These are phyloP conservation scores for Helicolenus hilgendorfi DNA, from an alignment of 2,797 vertebrate species.

Conservation along the genomic window DNA sequence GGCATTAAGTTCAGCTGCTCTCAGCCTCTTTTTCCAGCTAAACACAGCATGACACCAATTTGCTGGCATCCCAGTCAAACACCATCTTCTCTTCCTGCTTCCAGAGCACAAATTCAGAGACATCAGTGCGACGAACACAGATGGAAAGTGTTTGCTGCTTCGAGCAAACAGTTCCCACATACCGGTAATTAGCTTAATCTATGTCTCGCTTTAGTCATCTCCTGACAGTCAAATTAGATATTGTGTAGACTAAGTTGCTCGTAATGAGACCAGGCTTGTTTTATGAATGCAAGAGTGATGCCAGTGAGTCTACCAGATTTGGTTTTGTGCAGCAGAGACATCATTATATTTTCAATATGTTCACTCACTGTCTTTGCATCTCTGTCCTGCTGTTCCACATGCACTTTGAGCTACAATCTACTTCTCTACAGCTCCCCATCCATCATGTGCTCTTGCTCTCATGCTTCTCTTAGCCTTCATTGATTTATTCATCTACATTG, in stretches of 20 bases:
- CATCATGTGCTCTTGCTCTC: conserved; percentile 36
- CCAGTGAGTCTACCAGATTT: conserved; percentile 30
- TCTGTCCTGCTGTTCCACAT: conserved; percentile 12
- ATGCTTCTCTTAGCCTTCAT: conserved; percentile 52
- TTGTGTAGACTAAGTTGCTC: conserved; percentile 16
- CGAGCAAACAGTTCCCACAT: conserved; percentile 57
- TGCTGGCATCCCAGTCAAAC: conserved; percentile 43
- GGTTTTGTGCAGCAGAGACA: conserved; percentile 17
- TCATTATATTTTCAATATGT: conserved; percentile 29
- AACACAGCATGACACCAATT: conserved; percentile 65
- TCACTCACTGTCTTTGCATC: neutral
- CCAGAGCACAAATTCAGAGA: conserved; percentile 23
- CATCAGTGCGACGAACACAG: conserved; percentile 32
- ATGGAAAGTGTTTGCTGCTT: conserved; percentile 43
- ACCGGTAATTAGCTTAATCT: conserved; percentile 62
- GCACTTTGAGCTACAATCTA: conserved; percentile 9
- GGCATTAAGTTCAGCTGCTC: conserved; percentile 32
- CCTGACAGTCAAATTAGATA: conserved; percentile 63
- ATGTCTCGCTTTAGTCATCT: conserved; percentile 54
- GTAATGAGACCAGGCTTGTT: conserved; percentile 24
- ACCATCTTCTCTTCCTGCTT: conserved; percentile 19
- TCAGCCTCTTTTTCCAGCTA: conserved; percentile 37
- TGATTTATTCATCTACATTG: conserved; percentile 60
- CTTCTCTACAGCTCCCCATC: conserved; percentile 47
- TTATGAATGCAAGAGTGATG: conserved; percentile 25